phyloP scores from a whole-genome alignment of 1,140 invertebrate genomes.

The Drosophila santomea region DNA sequence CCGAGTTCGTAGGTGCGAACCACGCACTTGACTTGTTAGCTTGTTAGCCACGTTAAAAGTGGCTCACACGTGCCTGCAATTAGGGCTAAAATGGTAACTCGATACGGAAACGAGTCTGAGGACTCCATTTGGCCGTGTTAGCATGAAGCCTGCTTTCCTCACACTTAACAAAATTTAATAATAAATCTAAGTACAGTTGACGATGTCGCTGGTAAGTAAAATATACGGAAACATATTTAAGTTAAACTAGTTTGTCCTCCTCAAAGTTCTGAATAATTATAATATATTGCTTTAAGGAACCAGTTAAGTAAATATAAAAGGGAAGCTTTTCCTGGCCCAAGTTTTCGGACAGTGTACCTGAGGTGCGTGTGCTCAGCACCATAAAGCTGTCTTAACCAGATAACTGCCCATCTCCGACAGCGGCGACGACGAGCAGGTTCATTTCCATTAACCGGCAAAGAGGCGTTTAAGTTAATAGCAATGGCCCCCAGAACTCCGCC shows the following conservation, averaged over 20 bases:
- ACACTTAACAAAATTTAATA: background rate
- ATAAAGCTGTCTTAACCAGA: slow-evolving; percentile 70
- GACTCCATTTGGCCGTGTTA: slow-evolving; percentile 65
- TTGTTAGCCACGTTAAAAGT: slow-evolving; percentile 59
- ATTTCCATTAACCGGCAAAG: slow-evolving; percentile 83
- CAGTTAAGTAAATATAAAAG: no score
- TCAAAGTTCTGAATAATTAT: no score
- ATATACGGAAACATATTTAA: no score
- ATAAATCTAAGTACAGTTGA: no score
- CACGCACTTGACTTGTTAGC: slow-evolving; percentile 60
- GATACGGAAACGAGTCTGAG: slow-evolving; percentile 40
- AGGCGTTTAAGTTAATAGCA: slow-evolving; percentile 84
- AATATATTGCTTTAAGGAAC: no score
- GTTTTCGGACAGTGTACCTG: slow-evolving; percentile 4
- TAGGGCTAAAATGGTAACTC: slow-evolving; percentile 70
- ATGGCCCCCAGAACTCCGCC: slow-evolving; percentile 41
- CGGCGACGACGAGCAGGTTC: slow-evolving; percentile 70
- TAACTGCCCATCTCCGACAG: slow-evolving; percentile 66
- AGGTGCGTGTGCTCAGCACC: slow-evolving; percentile 33
- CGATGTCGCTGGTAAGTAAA: no score
- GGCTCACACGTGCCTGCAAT: slow-evolving; percentile 80
- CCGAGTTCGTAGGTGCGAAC: slow-evolving; percentile 53
- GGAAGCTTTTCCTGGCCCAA: background rate
- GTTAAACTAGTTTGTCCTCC: no score
- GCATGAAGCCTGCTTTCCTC: slow-evolving; percentile 48